Evolutionary conservation across 2,797 vertebrate genomes (phyloP), one percentile per base, ranked within the genome.

Genomic region (Karalla daura): DNA sequence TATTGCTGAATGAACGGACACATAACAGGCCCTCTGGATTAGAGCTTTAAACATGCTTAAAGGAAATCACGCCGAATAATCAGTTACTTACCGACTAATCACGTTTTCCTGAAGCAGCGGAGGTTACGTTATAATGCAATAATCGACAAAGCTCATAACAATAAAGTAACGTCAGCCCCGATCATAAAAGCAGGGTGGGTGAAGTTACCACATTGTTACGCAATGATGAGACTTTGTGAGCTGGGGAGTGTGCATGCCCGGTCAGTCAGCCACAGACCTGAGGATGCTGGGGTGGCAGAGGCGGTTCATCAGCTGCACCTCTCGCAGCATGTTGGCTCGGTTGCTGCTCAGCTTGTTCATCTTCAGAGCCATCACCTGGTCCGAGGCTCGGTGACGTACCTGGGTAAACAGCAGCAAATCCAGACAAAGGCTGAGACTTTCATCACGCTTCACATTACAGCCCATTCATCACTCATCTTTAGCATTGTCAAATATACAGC

Each of bases 331-430:
- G 83, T 99, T 99, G 28, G 96, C 96, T 84, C 97, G 91, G 92
- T 99, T 99, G 90, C 96, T 98, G 92, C 94, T 98, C 85, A 97
- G 88, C 3, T 93, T 98, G 92, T 99, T 99, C 98, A 99, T 99
- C 94, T 99, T 99, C 86, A 99, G 92, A 81, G 97, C 98, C 98
- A 99, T 99, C 40, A 99, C 95, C 76, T 99, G 97, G 85, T 94
- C 96, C 41, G 98, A 96, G 46, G 94, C 95, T 88, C 94, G 94
- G 86, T 99, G 97, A 36, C 94, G 93, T 39, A 99, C 98, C 98
- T 99, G 85, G 2, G 76, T n/a, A n/a, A n/a, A n/a, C n/a, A n/a
- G n/a, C n/a, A 33, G 24, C 9, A 17, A 13, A 46, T 18, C 23
- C 21, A 44, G 9, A 46, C 18, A 68, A 7, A 14, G 13, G 4